These are phyloP conservation scores for Heterochromis multidens DNA, from an alignment of 2,113 vertebrate genomes.

Conservation along the genomic window DNA sequence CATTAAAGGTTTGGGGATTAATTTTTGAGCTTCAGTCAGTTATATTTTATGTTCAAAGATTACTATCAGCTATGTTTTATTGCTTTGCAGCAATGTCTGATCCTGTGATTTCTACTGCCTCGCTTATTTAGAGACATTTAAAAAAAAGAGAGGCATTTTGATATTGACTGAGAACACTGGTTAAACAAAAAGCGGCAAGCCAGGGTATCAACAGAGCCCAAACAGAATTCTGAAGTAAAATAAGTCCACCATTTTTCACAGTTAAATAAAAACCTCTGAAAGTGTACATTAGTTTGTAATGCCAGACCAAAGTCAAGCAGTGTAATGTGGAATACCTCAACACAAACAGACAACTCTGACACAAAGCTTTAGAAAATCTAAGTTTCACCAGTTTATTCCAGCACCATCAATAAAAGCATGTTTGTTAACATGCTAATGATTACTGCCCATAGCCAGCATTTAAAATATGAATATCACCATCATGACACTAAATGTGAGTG, in stretches of 20 bases:
- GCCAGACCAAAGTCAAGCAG: not conserved
- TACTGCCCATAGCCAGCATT: no score
- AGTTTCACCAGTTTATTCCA: not conserved
- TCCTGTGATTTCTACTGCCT: slow-evolving; percentile 8
- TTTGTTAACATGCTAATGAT: no score
- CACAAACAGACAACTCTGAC: not conserved
- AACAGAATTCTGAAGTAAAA: not conserved
- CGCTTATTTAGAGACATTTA: not conserved
- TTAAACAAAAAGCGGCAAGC: not conserved
- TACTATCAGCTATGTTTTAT: slow-evolving; percentile 12
- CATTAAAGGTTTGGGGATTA: not conserved
- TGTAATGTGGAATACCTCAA: not conserved
- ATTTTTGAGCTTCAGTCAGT: not conserved
- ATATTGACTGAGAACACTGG: not conserved
- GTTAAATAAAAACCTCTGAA: not conserved
- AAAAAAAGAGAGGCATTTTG: not conserved
- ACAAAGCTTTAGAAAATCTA: not conserved
- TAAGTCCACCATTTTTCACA: not conserved
- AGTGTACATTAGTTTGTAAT: not conserved
- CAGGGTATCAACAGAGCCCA: not conserved
- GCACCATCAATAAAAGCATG: no score
- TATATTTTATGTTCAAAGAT: slow-evolving; percentile 28
- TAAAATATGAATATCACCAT: no score
- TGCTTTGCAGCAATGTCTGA: slow-evolving; percentile 4
- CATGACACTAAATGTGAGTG: no score